These are phyloP conservation scores for Vombatus ursinus DNA, from an alignment of 2,113 vertebrate genomes.

Conservation along the genomic window DNA sequence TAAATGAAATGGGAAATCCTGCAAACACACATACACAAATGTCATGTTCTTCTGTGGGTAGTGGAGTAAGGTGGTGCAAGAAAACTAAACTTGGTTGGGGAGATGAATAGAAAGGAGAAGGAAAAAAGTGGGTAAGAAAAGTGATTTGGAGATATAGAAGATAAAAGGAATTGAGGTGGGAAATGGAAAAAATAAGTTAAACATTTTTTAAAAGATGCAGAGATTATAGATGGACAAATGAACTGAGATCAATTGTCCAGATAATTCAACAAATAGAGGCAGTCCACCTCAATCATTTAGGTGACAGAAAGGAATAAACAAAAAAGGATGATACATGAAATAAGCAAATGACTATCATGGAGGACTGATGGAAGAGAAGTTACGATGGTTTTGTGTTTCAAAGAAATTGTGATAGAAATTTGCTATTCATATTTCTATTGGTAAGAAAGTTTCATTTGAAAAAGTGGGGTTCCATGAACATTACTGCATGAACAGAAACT, in stretches of 20 bases:
- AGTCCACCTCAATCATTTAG: neutral
- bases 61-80: neutral
- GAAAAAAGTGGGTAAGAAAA: neutral
- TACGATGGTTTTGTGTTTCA: neutral
- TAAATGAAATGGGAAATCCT: neutral
- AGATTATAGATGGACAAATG: neutral
- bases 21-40: neutral
- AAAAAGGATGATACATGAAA: neutral
- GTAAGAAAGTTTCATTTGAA: neutral
- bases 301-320: neutral
- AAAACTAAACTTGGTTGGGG: neutral
- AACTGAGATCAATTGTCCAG: neutral
- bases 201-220: neutral
- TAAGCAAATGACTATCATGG: neutral
- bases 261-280: neutral
- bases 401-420: neutral
- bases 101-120: neutral
- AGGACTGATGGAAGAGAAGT: neutral
- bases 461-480: neutral
- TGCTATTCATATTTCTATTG: neutral
- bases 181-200: neutral
- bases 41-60: neutral
- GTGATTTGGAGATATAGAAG: neutral
- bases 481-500: neutral
- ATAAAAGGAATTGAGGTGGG: neutral